phyloP scores from a whole-genome alignment of 2,797 vertebrate genomes.

The Urophycis tenuis region DNA sequence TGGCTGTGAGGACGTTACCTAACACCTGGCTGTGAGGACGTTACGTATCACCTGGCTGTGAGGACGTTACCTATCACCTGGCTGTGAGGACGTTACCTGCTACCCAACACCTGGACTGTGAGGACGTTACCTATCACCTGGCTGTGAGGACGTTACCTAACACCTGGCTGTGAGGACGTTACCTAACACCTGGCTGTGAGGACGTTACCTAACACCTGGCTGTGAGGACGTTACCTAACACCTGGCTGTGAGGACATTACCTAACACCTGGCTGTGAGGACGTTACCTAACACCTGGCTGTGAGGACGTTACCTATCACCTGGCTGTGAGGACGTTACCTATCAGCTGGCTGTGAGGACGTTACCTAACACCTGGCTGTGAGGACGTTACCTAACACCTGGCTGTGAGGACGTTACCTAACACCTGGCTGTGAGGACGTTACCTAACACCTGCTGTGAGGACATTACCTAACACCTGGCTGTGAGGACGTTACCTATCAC shows the following conservation, averaged over 20 bases:
- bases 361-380: no score
- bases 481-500: neutral
- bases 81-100: slow-evolving; percentile 7
- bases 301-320: slow-evolving; percentile 4
- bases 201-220: slow-evolving; percentile 19
- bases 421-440: no score
- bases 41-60: neutral
- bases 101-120: no score
- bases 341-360: neutral
- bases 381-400: neutral
- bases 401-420: slow-evolving; percentile 8
- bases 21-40: no score
- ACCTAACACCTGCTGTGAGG: neutral
- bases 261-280: no score
- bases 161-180: no score
- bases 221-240: neutral
- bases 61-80: slow-evolving; percentile 7
- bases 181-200: neutral
- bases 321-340: neutral
- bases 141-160: slow-evolving; percentile 8
- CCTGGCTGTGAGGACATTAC: slow-evolving; percentile 4
- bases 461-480: no score
- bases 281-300: neutral
- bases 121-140: neutral
- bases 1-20: slow-evolving; percentile 6